Evolutionary conservation across 2,888 invertebrate genomes (phyloP).

Genomic region (Mythimna impura): DNA sequence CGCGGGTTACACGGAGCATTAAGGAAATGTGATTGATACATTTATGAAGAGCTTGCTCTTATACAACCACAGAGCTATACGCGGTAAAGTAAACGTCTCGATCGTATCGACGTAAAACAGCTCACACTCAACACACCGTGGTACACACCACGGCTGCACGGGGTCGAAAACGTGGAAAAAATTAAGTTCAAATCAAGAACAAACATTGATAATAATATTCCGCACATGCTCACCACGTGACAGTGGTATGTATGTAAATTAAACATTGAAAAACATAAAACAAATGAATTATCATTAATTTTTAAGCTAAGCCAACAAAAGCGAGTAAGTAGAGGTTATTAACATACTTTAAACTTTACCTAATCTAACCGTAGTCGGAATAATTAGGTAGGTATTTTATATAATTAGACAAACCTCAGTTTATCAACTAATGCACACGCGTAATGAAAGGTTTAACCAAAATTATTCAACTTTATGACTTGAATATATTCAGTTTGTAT

Average conservation of each 20-base stretch:
- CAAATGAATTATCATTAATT: constrained; percentile 1
- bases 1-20: too few species aligned
- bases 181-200: too few species aligned
- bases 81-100: too few species aligned
- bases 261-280: constrained; percentile 3
- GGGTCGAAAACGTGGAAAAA: too few species aligned
- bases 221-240: neutral
- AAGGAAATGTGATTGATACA: too few species aligned
- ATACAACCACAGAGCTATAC: too few species aligned
- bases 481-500: too few species aligned
- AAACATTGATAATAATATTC: neutral
- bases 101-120: too few species aligned
- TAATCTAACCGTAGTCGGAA: neutral
- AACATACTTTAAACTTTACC: neutral
- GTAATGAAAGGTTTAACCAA: neutral
- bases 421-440: neutral
- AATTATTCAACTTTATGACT: too few species aligned
- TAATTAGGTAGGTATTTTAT: neutral
- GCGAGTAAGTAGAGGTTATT: constrained; percentile 3
- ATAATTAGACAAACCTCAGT: neutral
- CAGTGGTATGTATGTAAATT: neutral
- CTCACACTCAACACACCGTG: too few species aligned
- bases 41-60: too few species aligned
- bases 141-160: too few species aligned
- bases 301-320: neutral